A percentile compares a stretch with the other conserved stretches of the same genome.
phyloP scores from a whole-genome alignment of 2,888 invertebrate species.

The Papilio elwesi region DNA sequence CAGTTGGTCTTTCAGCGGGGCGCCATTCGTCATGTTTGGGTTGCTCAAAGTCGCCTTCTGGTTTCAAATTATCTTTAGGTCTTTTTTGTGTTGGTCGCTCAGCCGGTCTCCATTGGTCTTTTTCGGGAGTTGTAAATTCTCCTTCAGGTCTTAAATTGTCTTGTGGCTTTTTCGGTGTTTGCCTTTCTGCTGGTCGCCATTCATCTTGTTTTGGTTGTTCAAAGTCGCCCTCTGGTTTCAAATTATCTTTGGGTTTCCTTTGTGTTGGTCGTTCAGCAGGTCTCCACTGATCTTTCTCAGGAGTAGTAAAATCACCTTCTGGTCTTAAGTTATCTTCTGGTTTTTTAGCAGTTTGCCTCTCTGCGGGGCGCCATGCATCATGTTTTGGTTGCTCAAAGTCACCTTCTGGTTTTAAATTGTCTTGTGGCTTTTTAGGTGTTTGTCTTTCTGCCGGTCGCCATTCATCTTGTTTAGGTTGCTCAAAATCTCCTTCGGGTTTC shows the following conservation, averaged over 20 bases:
- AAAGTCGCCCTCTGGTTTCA: conserved; percentile 82
- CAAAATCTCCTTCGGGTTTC: conserved; percentile 59
- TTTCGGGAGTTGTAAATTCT: conserved; percentile 68
- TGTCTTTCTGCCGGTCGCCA: conserved; percentile 71
- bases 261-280: conserved; percentile 79
- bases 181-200: conserved; percentile 76
- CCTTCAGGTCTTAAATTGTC: conserved; percentile 68
- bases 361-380: conserved; percentile 64
- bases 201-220: conserved; percentile 59
- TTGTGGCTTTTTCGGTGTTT: conserved; percentile 61
- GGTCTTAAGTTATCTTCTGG: conserved; percentile 54
- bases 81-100: conserved; percentile 72
- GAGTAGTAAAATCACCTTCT: conserved; percentile 71
- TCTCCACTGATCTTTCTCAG: conserved; percentile 60
- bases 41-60: conserved; percentile 64
- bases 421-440: conserved; percentile 71
- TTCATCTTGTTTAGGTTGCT: conserved; percentile 59
- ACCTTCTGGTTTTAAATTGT: conserved; percentile 83
- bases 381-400: conserved; percentile 74
- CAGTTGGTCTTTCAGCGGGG: conserved; percentile 67
- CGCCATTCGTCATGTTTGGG: conserved; percentile 59
- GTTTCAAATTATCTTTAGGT: conserved; percentile 80
- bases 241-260: conserved; percentile 69
- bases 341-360: conserved; percentile 61
- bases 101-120: conserved; percentile 66